Evolutionary conservation across 2,888 invertebrate genomes (phyloP).

Genomic region (Idaea dimidiata): DNA sequence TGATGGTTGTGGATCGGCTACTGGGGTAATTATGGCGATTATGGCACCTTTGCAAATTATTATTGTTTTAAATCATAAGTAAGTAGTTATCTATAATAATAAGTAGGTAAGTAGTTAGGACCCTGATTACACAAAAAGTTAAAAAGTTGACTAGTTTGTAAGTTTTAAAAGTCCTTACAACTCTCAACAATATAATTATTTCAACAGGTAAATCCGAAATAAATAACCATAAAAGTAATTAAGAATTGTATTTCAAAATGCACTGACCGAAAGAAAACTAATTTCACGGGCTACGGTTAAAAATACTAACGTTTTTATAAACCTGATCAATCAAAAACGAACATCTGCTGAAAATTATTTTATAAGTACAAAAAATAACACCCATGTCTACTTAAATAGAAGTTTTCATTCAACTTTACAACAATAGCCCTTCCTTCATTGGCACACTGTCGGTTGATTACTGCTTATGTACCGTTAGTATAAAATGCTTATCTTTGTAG

Average conservation of each 20-base stretch:
- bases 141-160: too few relatives aligned
- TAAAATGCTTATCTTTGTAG: conserved; percentile 22
- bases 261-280: conserved; percentile 40
- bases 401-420: conserved; percentile 77
- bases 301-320: conserved; percentile 50
- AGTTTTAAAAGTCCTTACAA: too few relatives aligned
- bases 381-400: conserved; percentile 74
- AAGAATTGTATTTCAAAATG: background rate
- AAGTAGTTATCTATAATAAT: too few relatives aligned
- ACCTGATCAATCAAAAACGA: conserved; percentile 67
- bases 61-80: too few relatives aligned
- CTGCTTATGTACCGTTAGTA: conserved; percentile 57
- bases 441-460: conserved; percentile 78
- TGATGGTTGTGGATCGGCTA: too few relatives aligned
- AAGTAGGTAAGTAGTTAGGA: too few relatives aligned
- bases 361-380: conserved; percentile 66
- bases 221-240: background rate
- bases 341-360: conserved; percentile 79
- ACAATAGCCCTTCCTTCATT: conserved; percentile 79
- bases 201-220: background rate
- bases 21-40: too few relatives aligned
- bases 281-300: conserved; percentile 70
- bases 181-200: background rate
- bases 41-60: too few relatives aligned
- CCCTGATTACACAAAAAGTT: too few relatives aligned